Conservation (phyloP, 2,888 invertebrate species). For the Barypeithes pellucidus region DNA sequence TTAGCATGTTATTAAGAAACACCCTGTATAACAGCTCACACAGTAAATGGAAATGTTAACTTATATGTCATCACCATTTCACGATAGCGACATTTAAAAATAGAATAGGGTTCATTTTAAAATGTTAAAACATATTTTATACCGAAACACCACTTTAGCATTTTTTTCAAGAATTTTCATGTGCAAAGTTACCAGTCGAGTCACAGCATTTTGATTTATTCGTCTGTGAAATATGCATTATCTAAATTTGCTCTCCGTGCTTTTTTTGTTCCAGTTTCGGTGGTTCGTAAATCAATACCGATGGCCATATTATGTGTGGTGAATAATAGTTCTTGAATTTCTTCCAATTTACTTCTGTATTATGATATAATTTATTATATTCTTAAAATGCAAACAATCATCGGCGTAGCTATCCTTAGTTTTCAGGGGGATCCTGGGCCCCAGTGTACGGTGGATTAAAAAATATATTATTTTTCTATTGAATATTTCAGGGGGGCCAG, state of each 20-base stretch:
- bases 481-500: too few species aligned
- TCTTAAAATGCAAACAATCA: too few species aligned
- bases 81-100: too few species aligned
- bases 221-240: slow-evolving; percentile 71
- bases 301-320: slow-evolving; percentile 63
- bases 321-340: slow-evolving; percentile 16
- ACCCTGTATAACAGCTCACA: too few species aligned
- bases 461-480: too few species aligned
- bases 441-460: too few species aligned
- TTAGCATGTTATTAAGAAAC: too few species aligned
- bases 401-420: too few species aligned
- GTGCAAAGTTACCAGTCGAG: slow-evolving; percentile 68
- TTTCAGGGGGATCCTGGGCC: too few species aligned
- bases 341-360: not conserved
- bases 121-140: slow-evolving; percentile 30
- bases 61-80: too few species aligned
- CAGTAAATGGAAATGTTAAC: too few species aligned
- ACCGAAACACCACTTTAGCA: slow-evolving; percentile 19
- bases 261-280: slow-evolving; percentile 69
- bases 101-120: not conserved
- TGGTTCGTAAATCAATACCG: slow-evolving; percentile 67
- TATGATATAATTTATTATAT: too few species aligned
- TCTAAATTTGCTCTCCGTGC: slow-evolving; percentile 70
- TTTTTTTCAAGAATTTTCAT: slow-evolving; percentile 54
- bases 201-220: slow-evolving; percentile 68